phyloP scores from a whole-genome alignment of 30 jellyfish, hydroid and myxozoan genomes.

The Aurelia coerulea region DNA sequence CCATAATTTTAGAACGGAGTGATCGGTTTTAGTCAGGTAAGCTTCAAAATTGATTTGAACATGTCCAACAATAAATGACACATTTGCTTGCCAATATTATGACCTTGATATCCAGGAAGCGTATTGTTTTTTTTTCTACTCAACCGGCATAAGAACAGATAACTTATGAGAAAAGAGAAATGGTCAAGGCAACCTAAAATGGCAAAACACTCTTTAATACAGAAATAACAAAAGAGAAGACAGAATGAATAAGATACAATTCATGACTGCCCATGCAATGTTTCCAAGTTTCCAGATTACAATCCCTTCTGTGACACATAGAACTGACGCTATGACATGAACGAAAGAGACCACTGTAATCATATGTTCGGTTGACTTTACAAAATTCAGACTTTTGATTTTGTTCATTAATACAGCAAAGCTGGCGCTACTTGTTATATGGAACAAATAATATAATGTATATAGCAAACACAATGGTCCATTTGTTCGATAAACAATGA shows the following conservation, averaged over 20 bases:
- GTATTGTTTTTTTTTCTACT: too few species aligned
- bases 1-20: too few species aligned
- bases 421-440: background rate
- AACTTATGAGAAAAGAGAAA: too few species aligned
- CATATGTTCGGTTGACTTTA: background rate
- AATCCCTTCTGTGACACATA: background rate
- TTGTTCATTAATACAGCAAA: too few species aligned
- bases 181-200: too few species aligned
- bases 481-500: background rate
- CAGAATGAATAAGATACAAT: background rate
- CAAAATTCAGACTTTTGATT: background rate
- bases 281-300: slow-evolving; percentile 14
- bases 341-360: background rate
- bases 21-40: too few species aligned
- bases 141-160: too few species aligned
- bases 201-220: too few species aligned
- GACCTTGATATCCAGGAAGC: too few species aligned
- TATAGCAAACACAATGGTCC: background rate
- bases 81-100: too few species aligned
- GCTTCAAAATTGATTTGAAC: too few species aligned
- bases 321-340: background rate
- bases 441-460: background rate
- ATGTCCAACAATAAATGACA: too few species aligned
- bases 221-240: background rate
- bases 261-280: slow-evolving; percentile 10